Percentiles rank a stretch among this genome's conserved stretches.
Conservation (phyloP, 2,113 vertebrate genomes). For the Leiothrix lutea region DNA sequence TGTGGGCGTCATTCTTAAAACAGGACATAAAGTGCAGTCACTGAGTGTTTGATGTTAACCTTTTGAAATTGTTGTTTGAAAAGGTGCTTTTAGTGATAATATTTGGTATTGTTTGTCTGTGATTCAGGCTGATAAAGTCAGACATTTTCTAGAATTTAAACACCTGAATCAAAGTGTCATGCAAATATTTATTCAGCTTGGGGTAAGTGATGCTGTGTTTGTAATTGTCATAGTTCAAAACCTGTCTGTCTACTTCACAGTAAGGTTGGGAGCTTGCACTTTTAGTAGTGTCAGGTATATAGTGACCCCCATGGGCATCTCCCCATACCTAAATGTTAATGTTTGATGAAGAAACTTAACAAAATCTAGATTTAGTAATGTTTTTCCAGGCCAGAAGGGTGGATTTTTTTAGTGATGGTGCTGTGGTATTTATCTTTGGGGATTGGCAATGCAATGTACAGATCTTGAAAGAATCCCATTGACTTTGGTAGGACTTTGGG, state of each 20-base stretch:
- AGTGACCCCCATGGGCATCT: neutral
- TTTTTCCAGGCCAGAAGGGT: neutral
- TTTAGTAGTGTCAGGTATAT: neutral
- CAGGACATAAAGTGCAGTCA: fast-evolving
- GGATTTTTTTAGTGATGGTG: fast-evolving
- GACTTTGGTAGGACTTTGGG: neutral
- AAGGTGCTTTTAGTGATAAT: neutral
- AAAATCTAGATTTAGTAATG: neutral
- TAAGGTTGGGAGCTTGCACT: neutral
- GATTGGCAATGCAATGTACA: fast-evolving
- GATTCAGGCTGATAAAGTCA: conserved; percentile 11
- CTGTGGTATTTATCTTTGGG: neutral
- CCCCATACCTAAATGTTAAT: neutral
- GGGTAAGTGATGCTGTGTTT: neutral
- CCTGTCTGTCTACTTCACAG: neutral
- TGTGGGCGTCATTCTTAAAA: neutral
- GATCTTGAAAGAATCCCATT: neutral
- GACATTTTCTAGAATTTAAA: conserved; percentile 19
- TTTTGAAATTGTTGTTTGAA: neutral
- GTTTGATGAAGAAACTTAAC: neutral
- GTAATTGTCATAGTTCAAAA: neutral
- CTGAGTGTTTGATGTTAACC: neutral
- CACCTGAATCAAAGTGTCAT: conserved; percentile 22
- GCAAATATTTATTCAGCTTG: conserved; percentile 22
- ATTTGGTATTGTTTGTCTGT: neutral